phyloP scores from a whole-genome alignment of 2,113 vertebrate species.

The Ursus arctos region DNA sequence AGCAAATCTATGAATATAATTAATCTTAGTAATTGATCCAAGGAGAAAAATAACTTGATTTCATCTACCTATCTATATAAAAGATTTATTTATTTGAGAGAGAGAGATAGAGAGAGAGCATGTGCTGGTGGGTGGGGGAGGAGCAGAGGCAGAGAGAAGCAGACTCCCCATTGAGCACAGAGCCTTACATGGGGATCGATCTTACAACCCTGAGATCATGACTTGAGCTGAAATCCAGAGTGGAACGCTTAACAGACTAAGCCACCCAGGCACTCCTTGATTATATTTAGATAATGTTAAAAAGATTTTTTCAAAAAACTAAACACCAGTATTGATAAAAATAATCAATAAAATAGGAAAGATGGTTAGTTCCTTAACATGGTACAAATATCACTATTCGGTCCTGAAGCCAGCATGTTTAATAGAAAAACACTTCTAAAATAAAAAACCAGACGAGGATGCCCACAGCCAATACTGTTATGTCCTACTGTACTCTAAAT shows the following conservation, averaged over 20 bases:
- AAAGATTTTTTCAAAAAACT: not conserved
- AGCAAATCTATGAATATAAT: not conserved
- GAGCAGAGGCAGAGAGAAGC: too few relatives aligned
- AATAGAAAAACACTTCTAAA: not conserved
- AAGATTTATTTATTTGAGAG: too few relatives aligned
- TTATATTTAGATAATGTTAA: not conserved
- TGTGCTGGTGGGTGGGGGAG: too few relatives aligned
- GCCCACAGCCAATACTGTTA: not conserved
- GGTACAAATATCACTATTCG: not conserved
- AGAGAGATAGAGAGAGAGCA: too few relatives aligned
- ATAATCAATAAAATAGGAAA: not conserved
- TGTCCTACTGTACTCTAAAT: not conserved
- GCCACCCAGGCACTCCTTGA: not conserved
- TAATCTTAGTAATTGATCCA: not conserved
- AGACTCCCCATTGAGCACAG: too few relatives aligned
- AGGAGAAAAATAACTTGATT: not conserved
- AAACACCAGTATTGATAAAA: not conserved
- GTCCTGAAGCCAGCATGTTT: not conserved
- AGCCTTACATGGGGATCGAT: too few relatives aligned
- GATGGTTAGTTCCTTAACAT: not conserved
- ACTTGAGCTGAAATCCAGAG: too few relatives aligned
- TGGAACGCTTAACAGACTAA: too few relatives aligned
- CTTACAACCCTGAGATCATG: too few relatives aligned
- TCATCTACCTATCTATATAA: too few relatives aligned
- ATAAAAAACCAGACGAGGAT: not conserved